Evolutionary conservation across 2,113 vertebrate genomes (phyloP).

Genomic region (Nesogale talazaci): DNA sequence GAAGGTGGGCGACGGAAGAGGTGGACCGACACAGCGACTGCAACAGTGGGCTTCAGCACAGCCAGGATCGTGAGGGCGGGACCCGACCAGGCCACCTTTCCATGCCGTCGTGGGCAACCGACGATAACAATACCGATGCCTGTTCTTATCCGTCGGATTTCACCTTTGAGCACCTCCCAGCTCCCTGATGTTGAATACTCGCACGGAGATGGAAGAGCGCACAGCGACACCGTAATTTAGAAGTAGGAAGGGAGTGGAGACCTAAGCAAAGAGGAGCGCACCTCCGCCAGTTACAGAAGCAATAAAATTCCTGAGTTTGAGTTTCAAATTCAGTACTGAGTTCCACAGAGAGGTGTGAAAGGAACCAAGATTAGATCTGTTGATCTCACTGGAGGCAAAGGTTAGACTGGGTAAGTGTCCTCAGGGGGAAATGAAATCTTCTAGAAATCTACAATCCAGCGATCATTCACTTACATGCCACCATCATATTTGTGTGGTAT

Average conservation of each 20-base stretch:
- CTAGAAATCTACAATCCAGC: background rate
- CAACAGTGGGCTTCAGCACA: no score
- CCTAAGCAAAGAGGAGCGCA: constrained; percentile 21
- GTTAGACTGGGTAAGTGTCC: background rate
- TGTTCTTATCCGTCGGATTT: background rate
- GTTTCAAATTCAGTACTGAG: constrained; percentile 20
- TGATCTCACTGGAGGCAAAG: background rate
- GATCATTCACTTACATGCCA: background rate
- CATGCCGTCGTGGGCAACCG: background rate
- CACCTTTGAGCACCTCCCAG: background rate
- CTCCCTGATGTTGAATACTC: background rate
- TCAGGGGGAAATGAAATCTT: background rate
- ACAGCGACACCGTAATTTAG: background rate
- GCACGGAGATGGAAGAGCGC: background rate
- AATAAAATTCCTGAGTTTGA: background rate
- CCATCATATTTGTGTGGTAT: background rate
- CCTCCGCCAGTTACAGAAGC: background rate
- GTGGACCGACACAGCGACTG: background rate
- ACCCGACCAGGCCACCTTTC: background rate
- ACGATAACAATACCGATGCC: background rate
- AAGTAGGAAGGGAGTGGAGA: background rate
- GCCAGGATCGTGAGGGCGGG: background rate
- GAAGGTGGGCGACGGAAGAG: background rate
- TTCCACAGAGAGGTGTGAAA: background rate
- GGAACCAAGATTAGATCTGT: background rate